Conservation (phyloP, 2,888 invertebrate genomes). For the Apomyelois bistriatella region DNA sequence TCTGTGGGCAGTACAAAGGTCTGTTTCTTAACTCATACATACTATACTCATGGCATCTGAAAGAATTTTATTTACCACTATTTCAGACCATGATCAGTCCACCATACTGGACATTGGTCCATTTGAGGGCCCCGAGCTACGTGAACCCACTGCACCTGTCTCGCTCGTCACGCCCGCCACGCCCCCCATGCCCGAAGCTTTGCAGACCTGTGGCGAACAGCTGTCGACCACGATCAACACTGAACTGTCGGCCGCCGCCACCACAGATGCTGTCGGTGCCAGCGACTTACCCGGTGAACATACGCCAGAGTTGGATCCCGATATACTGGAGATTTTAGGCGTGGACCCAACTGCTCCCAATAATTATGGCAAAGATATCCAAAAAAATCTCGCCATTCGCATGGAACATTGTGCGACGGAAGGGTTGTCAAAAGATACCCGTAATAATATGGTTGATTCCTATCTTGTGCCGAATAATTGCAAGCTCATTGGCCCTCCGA, state of each 20-base stretch:
- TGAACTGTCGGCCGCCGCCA: background rate
- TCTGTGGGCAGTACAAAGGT: background rate
- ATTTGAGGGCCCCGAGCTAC: background rate
- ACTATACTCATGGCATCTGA: background rate
- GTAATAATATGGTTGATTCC: background rate
- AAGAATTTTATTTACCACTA: background rate
- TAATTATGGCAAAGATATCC: background rate
- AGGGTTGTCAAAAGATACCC: background rate
- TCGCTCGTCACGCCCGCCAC: background rate
- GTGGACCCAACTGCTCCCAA: background rate
- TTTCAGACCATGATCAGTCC: background rate
- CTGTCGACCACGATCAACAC: background rate
- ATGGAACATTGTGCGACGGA: background rate
- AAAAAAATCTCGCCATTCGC: background rate
- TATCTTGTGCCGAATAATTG: constrained; percentile 6
- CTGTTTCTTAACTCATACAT: background rate
- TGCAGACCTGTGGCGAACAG: background rate
- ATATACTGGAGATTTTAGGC: background rate
- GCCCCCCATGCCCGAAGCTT: background rate
- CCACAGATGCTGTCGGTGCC: background rate
- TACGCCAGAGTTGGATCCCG: background rate
- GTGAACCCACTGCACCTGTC: background rate
- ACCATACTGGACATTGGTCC: background rate
- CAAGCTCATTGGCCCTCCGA: constrained; percentile 2
- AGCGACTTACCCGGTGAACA: background rate